phyloP scores from a whole-genome alignment of 2,888 invertebrate genomes.

The Terebella lapidaria region DNA sequence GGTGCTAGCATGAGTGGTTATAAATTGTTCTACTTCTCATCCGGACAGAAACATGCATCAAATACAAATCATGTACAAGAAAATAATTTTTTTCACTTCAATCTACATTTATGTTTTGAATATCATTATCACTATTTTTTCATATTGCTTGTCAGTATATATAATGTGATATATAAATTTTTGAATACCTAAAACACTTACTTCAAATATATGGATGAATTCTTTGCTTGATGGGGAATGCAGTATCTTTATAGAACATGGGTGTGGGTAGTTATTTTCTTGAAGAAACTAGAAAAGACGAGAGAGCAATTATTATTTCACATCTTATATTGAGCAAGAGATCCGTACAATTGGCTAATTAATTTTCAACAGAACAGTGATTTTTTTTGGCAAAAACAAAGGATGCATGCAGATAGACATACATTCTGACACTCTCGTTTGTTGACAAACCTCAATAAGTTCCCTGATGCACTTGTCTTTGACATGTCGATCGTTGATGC shows the following conservation, averaged over 20 bases:
- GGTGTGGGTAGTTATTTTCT: not conserved
- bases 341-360: no score
- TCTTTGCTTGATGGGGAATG: not conserved
- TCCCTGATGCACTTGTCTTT: not conserved
- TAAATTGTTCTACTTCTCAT: not conserved
- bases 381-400: no score
- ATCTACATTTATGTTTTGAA: not conserved
- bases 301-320: not conserved
- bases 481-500: not conserved
- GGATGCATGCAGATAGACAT: no score
- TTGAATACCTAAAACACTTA: no score
- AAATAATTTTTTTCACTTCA: not conserved
- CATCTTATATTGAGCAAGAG: not conserved
- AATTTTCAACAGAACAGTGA: no score
- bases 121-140: not conserved
- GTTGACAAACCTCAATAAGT: not conserved
- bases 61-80: not conserved
- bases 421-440: not conserved
- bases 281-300: not conserved
- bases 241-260: not conserved
- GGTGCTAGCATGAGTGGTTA: no score
- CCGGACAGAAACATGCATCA: not conserved
- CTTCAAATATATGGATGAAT: not conserved
- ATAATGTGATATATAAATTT: no score
- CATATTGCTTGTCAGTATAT: no score